A percentile compares a stretch with the other conserved stretches of the same genome.
phyloP scores from a whole-genome alignment of 2,113 vertebrate genomes.

The Aythya baeri region DNA sequence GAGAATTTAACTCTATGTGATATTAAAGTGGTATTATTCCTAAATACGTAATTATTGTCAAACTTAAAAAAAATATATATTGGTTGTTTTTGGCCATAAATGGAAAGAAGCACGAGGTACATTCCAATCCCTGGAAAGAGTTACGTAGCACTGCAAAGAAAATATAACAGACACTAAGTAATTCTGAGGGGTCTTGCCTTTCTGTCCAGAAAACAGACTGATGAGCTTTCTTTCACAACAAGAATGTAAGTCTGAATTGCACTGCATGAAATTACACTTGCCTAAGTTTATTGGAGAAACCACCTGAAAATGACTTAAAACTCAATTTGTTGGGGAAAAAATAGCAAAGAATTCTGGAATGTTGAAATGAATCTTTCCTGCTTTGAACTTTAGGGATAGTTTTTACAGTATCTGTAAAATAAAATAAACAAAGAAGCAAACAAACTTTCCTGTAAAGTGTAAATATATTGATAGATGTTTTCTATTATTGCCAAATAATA shows the following conservation, averaged over 20 bases:
- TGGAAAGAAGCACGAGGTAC: background rate
- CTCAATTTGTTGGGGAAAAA: conserved; percentile 42
- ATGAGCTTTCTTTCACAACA: conserved; percentile 23
- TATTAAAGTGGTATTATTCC: background rate
- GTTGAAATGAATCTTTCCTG: conserved; percentile 21
- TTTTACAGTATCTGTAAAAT: background rate
- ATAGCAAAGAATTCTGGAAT: conserved; percentile 17
- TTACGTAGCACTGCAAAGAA: background rate
- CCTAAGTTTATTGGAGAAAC: conserved; percentile 41
- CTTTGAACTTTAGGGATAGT: conserved; percentile 11
- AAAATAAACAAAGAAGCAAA: background rate
- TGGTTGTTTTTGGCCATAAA: background rate
- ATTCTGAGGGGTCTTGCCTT: conserved; percentile 44
- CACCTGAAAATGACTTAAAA: conserved; percentile 58
- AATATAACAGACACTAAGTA: conserved; percentile 27
- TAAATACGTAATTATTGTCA: background rate
- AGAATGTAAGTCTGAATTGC: conserved; percentile 32
- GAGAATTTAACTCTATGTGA: background rate
- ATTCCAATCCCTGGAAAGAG: background rate
- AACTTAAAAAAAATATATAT: background rate
- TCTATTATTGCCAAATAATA: background rate
- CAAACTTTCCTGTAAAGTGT: background rate
- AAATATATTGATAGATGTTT: background rate
- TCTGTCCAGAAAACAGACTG: conserved; percentile 36
- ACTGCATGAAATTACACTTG: conserved; percentile 44